Conservation (phyloP, 1,140 invertebrate genomes). For the Aradophagus sp. region DNA sequence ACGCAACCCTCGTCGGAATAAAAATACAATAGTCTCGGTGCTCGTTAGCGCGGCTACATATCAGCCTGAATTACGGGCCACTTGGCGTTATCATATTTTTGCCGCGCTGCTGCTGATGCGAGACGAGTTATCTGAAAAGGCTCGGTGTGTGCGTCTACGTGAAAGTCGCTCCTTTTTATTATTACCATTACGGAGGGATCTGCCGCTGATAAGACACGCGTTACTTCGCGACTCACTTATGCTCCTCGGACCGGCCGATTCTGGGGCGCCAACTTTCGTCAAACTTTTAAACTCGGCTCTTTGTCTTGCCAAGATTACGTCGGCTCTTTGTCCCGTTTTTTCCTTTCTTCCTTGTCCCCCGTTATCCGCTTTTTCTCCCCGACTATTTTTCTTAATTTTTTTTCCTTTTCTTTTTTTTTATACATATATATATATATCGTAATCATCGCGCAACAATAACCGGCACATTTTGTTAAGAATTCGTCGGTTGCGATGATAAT, state of each 20-base stretch:
- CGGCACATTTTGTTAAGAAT: no score
- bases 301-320: constrained; percentile 54
- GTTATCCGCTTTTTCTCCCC: background rate
- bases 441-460: no score
- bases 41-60: constrained; percentile 35
- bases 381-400: background rate
- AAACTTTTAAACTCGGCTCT: constrained; percentile 50
- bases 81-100: constrained; percentile 48
- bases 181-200: constrained; percentile 48
- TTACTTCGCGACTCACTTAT: constrained; percentile 53
- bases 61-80: constrained; percentile 30
- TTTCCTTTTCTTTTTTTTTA: background rate
- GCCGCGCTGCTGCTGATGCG: constrained; percentile 44
- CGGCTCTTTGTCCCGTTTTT: constrained; percentile 47
- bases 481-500: no score
- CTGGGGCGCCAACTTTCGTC: constrained; percentile 39
- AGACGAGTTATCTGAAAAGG: constrained; percentile 49
- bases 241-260: constrained; percentile 27
- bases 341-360: constrained; percentile 3
- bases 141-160: constrained; percentile 24
- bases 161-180: constrained; percentile 51
- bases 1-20: constrained; percentile 2
- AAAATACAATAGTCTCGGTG: constrained; percentile 23
- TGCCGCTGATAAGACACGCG: constrained; percentile 60
- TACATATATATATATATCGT: no score